phyloP scores from a whole-genome alignment of 2,888 invertebrate species.

The Drosophila parthenogenetica region DNA sequence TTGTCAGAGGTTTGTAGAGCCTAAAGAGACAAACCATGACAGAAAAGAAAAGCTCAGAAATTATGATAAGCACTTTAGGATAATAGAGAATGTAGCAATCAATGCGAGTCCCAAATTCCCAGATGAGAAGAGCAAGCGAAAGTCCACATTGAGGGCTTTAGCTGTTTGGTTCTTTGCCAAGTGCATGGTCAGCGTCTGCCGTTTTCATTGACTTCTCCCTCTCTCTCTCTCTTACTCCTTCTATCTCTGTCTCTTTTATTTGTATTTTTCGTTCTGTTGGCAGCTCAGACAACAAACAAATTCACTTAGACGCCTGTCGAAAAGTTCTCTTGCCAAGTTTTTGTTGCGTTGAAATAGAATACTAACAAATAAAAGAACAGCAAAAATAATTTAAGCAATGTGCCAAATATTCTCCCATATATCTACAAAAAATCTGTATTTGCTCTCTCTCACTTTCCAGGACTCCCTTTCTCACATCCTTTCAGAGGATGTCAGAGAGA shows the following conservation, averaged over 20 bases:
- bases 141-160: constrained; percentile 38
- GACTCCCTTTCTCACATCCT: not conserved
- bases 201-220: constrained; percentile 2
- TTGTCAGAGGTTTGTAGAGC: constrained; percentile 2
- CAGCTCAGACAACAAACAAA: constrained; percentile 53
- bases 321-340: constrained; percentile 66
- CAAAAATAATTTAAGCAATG: constrained; percentile 51
- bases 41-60: constrained; percentile 52
- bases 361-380: constrained; percentile 49
- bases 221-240: constrained; percentile 7
- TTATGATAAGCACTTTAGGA: constrained; percentile 79
- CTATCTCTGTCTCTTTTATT: constrained; percentile 1
- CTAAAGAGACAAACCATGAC: not conserved
- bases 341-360: constrained; percentile 44
- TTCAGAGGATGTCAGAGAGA: constrained; percentile 8
- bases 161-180: constrained; percentile 56
- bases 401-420: constrained; percentile 61
- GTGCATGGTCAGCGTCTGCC: constrained; percentile 68
- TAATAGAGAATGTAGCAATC: constrained; percentile 74
- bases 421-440: constrained; percentile 13
- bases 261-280: constrained; percentile 19
- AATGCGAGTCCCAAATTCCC: constrained; percentile 58
- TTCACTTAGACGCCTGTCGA: constrained; percentile 74
- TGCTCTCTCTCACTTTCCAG: not conserved
- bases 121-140: constrained; percentile 46